Base-by-base conservation (phyloP, 2,113 vertebrate species). In the Eolophus roseicapilla region DNA sequence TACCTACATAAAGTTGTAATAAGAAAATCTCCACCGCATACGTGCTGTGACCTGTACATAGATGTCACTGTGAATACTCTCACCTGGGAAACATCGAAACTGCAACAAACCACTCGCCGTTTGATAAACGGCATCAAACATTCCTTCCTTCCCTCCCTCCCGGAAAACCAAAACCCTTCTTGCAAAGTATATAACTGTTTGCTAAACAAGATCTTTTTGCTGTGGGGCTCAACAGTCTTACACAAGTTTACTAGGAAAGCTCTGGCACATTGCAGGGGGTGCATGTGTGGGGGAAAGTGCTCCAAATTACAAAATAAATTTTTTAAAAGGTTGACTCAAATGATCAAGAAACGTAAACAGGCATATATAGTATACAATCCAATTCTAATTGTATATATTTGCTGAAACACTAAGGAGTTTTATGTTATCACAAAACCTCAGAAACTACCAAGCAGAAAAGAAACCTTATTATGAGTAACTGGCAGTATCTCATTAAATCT, bases 401-500 rank as follows among this genome's bases (percentile, higher is more conserved):
- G 93, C 95, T 97, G 85, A 88, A 98, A 98, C 93, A 97, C 97
- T 96, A 96, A 97, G 96, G 95, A 98, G 97, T 98, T 98, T 98
- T 97, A 97, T 97, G 98, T 98, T 98, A 98, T 98, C 98, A 97
- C 97, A 98, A 98, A 98, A 98, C 97, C 98, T 98, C 98, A 98
- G 98, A 97, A 98, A 98, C 97, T 97, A 98, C 97, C 96, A 96
- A 95, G 97, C 96, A 98, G 98, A 98, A 98, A 98, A 98, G 98
- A 98, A 98, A 98, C 98, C 98, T 98, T 98, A 98, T 98, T 98
- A 98, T 98, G 98, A 98, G 98, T 98, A 98, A 98, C 98, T 98
- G 98, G 98, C 99, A 98, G 99, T 99, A 99, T 99, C 99, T 99
- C 99, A 99, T 99, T 99, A 99, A 99, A 99, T 99, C 99, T 99